A percentile compares a stretch with the other conserved stretches of the same genome.
Conservation (phyloP, 2,113 vertebrate species). For the Podarcis muralis region DNA sequence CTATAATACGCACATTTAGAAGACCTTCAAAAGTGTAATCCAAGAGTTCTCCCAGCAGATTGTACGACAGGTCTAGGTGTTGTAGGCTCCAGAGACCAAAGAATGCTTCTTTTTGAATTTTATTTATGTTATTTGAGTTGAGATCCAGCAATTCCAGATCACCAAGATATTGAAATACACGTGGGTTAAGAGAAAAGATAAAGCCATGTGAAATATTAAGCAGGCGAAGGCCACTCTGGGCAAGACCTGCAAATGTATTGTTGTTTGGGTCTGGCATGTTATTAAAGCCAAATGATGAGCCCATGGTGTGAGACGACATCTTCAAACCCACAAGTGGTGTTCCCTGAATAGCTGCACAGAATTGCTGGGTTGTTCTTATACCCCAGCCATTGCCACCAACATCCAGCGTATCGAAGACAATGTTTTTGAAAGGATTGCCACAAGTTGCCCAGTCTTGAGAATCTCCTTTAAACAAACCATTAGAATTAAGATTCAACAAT, state of each 20-base stretch:
- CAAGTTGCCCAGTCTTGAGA: slow-evolving; percentile 72
- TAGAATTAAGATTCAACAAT: slow-evolving; percentile 70
- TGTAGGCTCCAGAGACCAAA: slow-evolving; percentile 75
- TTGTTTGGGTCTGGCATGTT: slow-evolving; percentile 81
- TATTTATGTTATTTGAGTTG: slow-evolving; percentile 83
- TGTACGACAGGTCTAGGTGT: slow-evolving; percentile 82
- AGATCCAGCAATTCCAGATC: slow-evolving; percentile 73
- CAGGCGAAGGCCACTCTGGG: slow-evolving; percentile 62
- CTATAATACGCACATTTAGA: slow-evolving; percentile 63
- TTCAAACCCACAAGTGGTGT: slow-evolving; percentile 74
- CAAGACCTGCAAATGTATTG: slow-evolving; percentile 82
- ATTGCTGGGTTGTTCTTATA: slow-evolving; percentile 9
- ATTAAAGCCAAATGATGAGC: slow-evolving; percentile 76
- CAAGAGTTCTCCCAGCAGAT: slow-evolving; percentile 83
- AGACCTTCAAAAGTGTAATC: slow-evolving; percentile 77
- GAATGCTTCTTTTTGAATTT: slow-evolving; percentile 79
- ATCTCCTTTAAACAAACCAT: slow-evolving; percentile 24
- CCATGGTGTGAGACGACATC: slow-evolving; percentile 62
- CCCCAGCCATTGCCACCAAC: slow-evolving; percentile 71
- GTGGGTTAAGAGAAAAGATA: slow-evolving; percentile 79
- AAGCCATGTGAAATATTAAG: slow-evolving; percentile 76
- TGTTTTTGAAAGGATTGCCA: slow-evolving; percentile 82
- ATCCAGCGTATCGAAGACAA: slow-evolving; percentile 75
- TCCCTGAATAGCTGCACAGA: slow-evolving; percentile 77
- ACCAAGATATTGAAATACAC: slow-evolving; percentile 74